Evolutionary conservation across 2,888 invertebrate species (phyloP), one percentile per base, ranked within the genome.

Genomic region (Patella ulyssiponensis): DNA sequence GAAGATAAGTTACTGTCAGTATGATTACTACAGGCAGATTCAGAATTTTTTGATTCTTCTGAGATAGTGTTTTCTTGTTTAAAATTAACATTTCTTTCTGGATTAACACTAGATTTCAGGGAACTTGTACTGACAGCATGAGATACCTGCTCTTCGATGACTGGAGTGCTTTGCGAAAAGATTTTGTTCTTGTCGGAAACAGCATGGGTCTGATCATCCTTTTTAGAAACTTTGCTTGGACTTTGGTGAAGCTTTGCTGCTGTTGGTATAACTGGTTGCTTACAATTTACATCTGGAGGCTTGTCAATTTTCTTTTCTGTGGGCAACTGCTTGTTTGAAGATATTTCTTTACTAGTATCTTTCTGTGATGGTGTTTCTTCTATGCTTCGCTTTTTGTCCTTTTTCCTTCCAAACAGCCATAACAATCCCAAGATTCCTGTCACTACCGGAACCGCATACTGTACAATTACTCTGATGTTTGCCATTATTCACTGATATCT

Each of bases 341-440:
- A 44, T 69, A 69, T 69, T 69, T 56, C 74, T 11, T 52, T 23
- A 23, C 44, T 44, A 44, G 44, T 9, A 7, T 44, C 44, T 44
- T 44, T 44, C 44, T 44, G 44, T 44, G 44, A 44, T 33, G 70
- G 27, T 53, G 20, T 5, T 33, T 56, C 33, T 58, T 56, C 54
- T 51, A 17, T 64, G n/a, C 51, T 33, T 64, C 23, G 12, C 20
- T 53, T 23, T 20, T 69, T 72, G 20, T 52, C 56, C 71, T 82
- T 84, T 77, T 83, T 87, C 27, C 83, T 77, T 14, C 83, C 75
- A 58, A 87, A 81, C n/a, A 85, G 80, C 88, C 88, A 88, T 15
- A 88, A 69, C n/a, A 89, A 79, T 33, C 87, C 88, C 58, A 87
- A 77, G 69, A 89, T 71, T 23, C 85, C 84, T 23, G 86, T 81